Base-by-base conservation (phyloP, 1,140 invertebrate genomes). In the Platorchestia sp. region DNA sequence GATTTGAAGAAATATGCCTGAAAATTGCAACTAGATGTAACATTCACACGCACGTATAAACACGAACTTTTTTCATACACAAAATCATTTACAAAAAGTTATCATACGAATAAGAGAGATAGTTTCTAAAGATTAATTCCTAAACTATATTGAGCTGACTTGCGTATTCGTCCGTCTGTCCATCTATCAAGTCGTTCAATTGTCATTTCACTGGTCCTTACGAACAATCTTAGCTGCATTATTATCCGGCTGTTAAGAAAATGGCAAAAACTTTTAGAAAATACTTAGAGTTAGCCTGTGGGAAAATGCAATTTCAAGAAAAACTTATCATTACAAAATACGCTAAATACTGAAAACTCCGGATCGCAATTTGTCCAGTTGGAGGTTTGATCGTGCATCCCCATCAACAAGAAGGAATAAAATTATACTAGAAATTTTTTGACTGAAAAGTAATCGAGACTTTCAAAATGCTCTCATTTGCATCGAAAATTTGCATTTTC, bases 71-170 rank as follows among this genome's bases (percentile, higher is more conserved):
- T 93, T 93, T 93, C 91, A 45, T 45, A 93, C 91, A 93, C 43
- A 47, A 93, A 93, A 93, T 93, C 91, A 93, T 93, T 93, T 93
- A 93, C 91, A 93, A 93, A 91, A 42, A 75, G 59, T 75, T 75
- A 44, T 93, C 91, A 45, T 93, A 93, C 43, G 91, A 93, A 45
- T 93, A 93, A 45, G 91, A 93, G 91, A 47, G 45, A 93, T 44
- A 93, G 91, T 40, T 43, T 40, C 91, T 93, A 93, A 93, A 93
- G 91, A 93, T 93, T 47, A 93, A 93, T 93, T 44, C 91, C 91
- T 93, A 93, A 45, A 45, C 91, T 93, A 45, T 47, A 45, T 93
- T 93, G 91, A 93, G 91, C 91, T 93, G 91, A 93, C 43, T 40
- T 93, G 40, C 91, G 91, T 93, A n/a, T 45, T 44, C 43, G 91